phyloP scores from a whole-genome alignment of 2,797 vertebrate species.

The Pteropus rufus region DNA sequence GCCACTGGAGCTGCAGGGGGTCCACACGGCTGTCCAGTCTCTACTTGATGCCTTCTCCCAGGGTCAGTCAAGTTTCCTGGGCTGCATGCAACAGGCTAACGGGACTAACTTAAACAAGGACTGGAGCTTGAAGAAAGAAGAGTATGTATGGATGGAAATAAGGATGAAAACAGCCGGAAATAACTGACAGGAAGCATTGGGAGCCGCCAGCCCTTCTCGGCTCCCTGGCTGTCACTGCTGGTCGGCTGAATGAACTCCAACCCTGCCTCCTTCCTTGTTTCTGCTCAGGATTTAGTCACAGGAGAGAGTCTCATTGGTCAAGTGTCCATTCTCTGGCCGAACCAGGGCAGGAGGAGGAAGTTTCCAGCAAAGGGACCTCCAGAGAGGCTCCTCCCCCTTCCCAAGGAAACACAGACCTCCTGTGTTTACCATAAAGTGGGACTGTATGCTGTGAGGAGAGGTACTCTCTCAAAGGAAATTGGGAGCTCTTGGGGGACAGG shows the following conservation, averaged over 20 bases:
- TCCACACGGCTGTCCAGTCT: not conserved
- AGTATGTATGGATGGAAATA: not conserved
- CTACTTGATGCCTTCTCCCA: not conserved
- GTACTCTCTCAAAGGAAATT: not conserved
- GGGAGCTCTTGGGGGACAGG: too few species aligned
- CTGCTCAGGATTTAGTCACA: not conserved
- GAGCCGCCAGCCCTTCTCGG: too few species aligned
- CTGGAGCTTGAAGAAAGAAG: not conserved
- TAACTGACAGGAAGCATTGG: not conserved
- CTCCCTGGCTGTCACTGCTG: not conserved
- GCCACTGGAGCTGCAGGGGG: too few species aligned
- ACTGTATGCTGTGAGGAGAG: not conserved
- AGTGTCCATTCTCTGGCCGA: not conserved
- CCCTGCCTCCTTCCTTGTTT: not conserved
- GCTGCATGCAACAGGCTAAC: not conserved
- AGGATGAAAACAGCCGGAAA: not conserved
- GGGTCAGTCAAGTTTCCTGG: fast-evolving
- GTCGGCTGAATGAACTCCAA: fast-evolving
- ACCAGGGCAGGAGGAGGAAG: not conserved
- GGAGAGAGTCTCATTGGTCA: not conserved
- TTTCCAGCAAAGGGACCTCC: not conserved
- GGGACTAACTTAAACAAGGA: not conserved
- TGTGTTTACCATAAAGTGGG: not conserved
- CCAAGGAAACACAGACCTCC: not conserved
- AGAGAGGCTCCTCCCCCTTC: not conserved